Evolutionary conservation across 2,888 invertebrate genomes (phyloP).

Genomic region (Malthinus seriepunctatus): DNA sequence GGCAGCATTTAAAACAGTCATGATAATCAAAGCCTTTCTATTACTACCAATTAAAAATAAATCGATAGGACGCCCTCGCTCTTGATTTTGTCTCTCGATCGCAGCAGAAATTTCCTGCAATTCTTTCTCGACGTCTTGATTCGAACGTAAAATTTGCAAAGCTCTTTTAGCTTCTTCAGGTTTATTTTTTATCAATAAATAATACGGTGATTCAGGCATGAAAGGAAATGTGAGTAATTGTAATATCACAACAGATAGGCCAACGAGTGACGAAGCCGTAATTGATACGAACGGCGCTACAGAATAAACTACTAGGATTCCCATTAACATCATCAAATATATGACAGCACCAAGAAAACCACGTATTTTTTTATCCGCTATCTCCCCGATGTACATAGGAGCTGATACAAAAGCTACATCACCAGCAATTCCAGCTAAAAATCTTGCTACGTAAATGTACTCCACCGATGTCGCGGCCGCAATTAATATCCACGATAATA

Average conservation of each 20-base stretch:
- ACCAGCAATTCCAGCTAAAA: slow-evolving; percentile 50
- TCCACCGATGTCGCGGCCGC: slow-evolving; percentile 44
- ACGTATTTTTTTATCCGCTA: slow-evolving; percentile 50
- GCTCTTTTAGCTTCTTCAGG: slow-evolving; percentile 18
- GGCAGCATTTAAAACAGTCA: slow-evolving; percentile 48
- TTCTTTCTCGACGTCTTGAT: slow-evolving; percentile 2
- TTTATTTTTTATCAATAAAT: slow-evolving; percentile 42
- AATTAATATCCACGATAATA: slow-evolving; percentile 48
- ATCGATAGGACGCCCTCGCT: slow-evolving; percentile 1
- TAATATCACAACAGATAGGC: slow-evolving; percentile 39
- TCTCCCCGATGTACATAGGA: slow-evolving; percentile 52
- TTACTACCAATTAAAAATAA: slow-evolving; percentile 44
- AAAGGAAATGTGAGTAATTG: slow-evolving; percentile 47
- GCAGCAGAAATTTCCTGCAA: not conserved
- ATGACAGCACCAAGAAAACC: slow-evolving; percentile 50
- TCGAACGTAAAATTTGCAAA: not conserved
- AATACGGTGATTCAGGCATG: slow-evolving; percentile 53
- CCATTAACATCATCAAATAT: slow-evolving; percentile 51
- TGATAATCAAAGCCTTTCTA: slow-evolving; percentile 47
- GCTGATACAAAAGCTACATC: slow-evolving; percentile 52
- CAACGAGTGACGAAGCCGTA: slow-evolving; percentile 46
- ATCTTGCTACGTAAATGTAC: slow-evolving; percentile 47
- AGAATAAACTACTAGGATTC: slow-evolving; percentile 48
- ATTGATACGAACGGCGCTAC: slow-evolving; percentile 48
- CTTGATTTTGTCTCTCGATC: slow-evolving; percentile 1